Base-by-base conservation (phyloP, 2,888 invertebrate genomes). In the Serripes groenlandicus region DNA sequence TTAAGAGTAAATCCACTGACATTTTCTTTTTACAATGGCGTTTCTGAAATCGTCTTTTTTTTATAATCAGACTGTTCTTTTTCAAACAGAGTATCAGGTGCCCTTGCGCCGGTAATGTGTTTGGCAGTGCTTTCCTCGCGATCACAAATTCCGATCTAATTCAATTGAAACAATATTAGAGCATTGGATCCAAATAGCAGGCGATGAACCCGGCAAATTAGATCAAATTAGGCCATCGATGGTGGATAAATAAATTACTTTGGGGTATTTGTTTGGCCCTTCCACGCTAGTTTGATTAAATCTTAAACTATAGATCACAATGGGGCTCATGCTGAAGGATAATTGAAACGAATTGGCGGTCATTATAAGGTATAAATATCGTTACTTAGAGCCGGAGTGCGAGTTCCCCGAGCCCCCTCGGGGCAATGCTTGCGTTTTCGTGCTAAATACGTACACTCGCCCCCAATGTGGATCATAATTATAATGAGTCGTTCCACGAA, bases 131-230 rank as follows among this genome's bases (percentile, higher is more conserved):
- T 74, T 64, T 34, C 35, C 35, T 26, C 34, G 62, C 54, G 64
- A 71, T 69, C 75, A 64, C 70, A 70, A 83, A 79, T 80, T 77
- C 75, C 76, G 69, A 66, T 78, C 58, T 86, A 83, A 83, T 83
- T 75, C 78, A 83, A 81, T 86, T 76, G 68, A 75, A 76, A 58
- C 72, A 60, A 72, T 83, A 86, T 81, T 76, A 72, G 75, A 81
- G 75, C 78, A 83, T 83, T 76, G 78, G 75, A 76, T 71, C 62
- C 72, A 26, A 66, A 54, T 64, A 66, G 73, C 42, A 62, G 78
- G 83, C 73, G 86, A 71, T 52, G 76, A 83, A 75, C 70, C n/a
- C 23, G 15, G 30, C 86, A 68, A 83, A 86, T 83, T 86, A 78
- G 78, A 69, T 42, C 78, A 79, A 83, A 86, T 86, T 83, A 86